These are phyloP conservation scores for Ptychoptera contaminata DNA, from an alignment of 2,888 invertebrate species.

Conservation along the genomic window DNA sequence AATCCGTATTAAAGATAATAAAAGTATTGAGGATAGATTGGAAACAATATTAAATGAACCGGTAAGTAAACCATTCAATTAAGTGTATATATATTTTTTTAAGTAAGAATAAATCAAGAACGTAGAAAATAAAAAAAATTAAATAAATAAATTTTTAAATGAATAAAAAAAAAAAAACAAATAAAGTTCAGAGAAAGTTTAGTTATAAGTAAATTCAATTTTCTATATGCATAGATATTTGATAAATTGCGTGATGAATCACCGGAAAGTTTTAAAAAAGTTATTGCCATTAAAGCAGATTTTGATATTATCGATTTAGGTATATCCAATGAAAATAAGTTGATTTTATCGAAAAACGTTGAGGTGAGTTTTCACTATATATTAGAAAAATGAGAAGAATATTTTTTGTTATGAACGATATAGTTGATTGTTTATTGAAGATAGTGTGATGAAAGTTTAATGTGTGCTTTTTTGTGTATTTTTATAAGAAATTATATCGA, in stretches of 20 bases:
- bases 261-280: slow-evolving; percentile 34
- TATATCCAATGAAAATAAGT: slow-evolving; percentile 27
- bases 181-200: no score
- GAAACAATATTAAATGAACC: slow-evolving; percentile 26
- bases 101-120: no score
- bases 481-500: no score
- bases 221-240: slow-evolving; percentile 32
- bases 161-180: no score
- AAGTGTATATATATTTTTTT: neutral
- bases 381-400: no score
- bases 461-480: no score
- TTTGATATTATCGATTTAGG: slow-evolving; percentile 33
- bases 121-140: no score
- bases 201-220: neutral
- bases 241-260: slow-evolving; percentile 33
- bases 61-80: slow-evolving; percentile 17
- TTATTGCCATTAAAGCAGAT: slow-evolving; percentile 41
- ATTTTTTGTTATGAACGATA: neutral
- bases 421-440: slow-evolving; percentile 1
- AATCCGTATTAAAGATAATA: slow-evolving; percentile 28
- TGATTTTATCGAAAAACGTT: slow-evolving; percentile 33
- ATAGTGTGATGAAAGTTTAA: neutral
- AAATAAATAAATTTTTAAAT: no score
- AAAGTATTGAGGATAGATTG: slow-evolving; percentile 24
- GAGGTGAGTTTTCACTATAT: slow-evolving; percentile 37